A percentile compares a stretch with the other conserved stretches of the same genome.
These are phyloP conservation scores for Nilaparvata lugens DNA, from an alignment of 1,140 invertebrate genomes.

Conservation along the genomic window DNA sequence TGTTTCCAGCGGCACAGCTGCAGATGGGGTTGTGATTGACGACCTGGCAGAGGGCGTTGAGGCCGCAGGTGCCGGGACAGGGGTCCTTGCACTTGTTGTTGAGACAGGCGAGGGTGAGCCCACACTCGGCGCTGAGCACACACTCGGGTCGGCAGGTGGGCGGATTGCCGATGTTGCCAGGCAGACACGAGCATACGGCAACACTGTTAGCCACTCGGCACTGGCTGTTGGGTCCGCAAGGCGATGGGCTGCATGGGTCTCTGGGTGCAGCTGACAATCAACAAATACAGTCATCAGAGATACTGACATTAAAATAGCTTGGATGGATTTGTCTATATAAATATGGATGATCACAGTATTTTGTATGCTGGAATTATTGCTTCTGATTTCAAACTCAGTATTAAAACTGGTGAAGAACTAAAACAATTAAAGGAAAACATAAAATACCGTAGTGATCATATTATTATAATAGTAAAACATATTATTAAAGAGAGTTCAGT, in stretches of 20 bases:
- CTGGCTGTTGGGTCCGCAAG: slow-evolving; percentile 62
- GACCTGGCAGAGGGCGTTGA: slow-evolving; percentile 63
- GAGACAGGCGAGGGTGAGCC: slow-evolving; percentile 64
- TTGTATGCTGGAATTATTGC: too few relatives aligned
- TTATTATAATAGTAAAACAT: too few relatives aligned
- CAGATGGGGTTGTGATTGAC: slow-evolving; percentile 52
- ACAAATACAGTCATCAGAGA: not conserved
- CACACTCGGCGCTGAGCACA: slow-evolving; percentile 67
- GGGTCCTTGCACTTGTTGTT: slow-evolving; percentile 68
- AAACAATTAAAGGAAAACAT: too few relatives aligned
- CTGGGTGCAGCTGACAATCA: slow-evolving; percentile 21
- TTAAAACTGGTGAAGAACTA: too few relatives aligned
- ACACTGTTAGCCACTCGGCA: slow-evolving; percentile 56
- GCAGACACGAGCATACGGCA: slow-evolving; percentile 56
- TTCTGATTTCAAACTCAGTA: too few relatives aligned
- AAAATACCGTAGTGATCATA: too few relatives aligned
- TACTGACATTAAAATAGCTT: not conserved
- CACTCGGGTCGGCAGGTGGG: slow-evolving; percentile 72
- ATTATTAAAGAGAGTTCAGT: too few relatives aligned
- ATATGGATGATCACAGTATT: too few relatives aligned
- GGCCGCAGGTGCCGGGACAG: slow-evolving; percentile 67
- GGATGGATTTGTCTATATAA: too few relatives aligned
- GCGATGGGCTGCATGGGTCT: slow-evolving; percentile 41
- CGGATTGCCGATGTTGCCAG: slow-evolving; percentile 48
- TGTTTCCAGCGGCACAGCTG: slow-evolving; percentile 40